These are phyloP conservation scores for Drosophila kambysellisi DNA, from an alignment of 2,888 invertebrate genomes.

Conservation along the genomic window DNA sequence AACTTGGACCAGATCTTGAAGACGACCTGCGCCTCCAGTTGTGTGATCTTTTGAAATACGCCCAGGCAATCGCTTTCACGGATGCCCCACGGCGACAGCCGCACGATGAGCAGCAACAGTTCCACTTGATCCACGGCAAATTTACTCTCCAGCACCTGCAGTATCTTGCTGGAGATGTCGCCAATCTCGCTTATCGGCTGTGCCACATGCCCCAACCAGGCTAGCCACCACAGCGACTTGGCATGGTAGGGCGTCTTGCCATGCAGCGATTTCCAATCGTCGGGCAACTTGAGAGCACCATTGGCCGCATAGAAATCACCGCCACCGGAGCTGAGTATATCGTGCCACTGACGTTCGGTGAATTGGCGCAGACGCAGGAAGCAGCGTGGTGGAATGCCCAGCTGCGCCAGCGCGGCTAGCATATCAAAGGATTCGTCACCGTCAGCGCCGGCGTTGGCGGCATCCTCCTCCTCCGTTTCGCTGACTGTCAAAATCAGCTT, in stretches of 20 bases:
- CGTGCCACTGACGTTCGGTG: conserved; percentile 84
- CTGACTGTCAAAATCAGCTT: conserved; percentile 90
- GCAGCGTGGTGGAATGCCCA: conserved; percentile 80
- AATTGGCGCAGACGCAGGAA: conserved; percentile 82
- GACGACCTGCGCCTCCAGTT: conserved; percentile 82
- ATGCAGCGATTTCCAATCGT: conserved; percentile 80
- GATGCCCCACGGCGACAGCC: conserved; percentile 91
- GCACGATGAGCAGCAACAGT: conserved; percentile 89
- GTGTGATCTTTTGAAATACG: conserved; percentile 81
- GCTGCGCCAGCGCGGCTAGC: conserved; percentile 74
- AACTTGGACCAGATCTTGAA: conserved; percentile 85
- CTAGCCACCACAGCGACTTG: conserved; percentile 87
- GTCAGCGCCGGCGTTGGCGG: conserved; percentile 20
- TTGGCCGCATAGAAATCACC: conserved; percentile 84
- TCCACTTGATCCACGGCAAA: conserved; percentile 89
- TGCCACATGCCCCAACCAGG: conserved; percentile 87
- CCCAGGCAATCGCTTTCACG: conserved; percentile 90
- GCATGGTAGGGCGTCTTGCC: conserved; percentile 84
- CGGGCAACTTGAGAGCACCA: conserved; percentile 82
- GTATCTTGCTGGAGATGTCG: conserved; percentile 88
- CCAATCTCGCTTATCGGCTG: conserved; percentile 87
- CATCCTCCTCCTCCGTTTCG: conserved; percentile 56
- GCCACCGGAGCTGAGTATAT: conserved; percentile 83
- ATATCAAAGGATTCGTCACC: conserved; percentile 57
- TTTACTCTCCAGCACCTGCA: conserved; percentile 89